Base-by-base conservation (phyloP, 1,140 invertebrate genomes). In the Ceratoteleas bidentatus region DNA sequence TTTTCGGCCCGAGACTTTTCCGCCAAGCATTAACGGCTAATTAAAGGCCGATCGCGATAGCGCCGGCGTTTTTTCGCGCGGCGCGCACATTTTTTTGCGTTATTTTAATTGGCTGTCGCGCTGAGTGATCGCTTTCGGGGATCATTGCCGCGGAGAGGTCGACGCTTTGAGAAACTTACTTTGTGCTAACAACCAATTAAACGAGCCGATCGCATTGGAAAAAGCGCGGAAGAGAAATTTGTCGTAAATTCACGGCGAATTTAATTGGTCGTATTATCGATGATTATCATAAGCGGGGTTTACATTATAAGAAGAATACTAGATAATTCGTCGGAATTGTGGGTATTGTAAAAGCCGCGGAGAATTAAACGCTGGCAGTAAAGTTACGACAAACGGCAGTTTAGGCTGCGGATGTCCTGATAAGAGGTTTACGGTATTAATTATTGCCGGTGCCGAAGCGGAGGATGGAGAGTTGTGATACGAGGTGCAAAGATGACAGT, bases 231-330 rank as follows among this genome's bases (percentile, higher is more conserved):
- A 32, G 64, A 76, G 62, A 76, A 76, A 76, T 68, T 76, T 68
- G 73, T 76, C 73, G 64, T 76, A 76, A 76, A 76, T 76, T 61
- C 24, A 53, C 13, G 16, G 57, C 38, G 49, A 58, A 16, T 76
- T 64, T 76, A 76, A 76, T 76, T 76, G 62, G 73, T 68, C 66
- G 49, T 47, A 76, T 76, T 76, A 76, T 76, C 62, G 62, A 76
- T 68, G 64, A 54, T 68, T 76, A 76, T 66, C 54, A 61, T 76
- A 75, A 75, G 54, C 61, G 38, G 32, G 15, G 40, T 74, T 65
- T 65, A 65, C 53, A 65, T 74, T 74, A 58, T 74, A 65, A 24
- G 60, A 52, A 65, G 45, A 65, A 57, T 74, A 54, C 10, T 47
- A 65, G 43, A 65, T 74, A 74, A 73, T 73, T 62, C 57, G 68